A percentile compares a stretch with the other conserved stretches of the same genome.
These are phyloP conservation scores for Papilio machaon DNA, from an alignment of 1,140 invertebrate genomes.

Conservation along the genomic window DNA sequence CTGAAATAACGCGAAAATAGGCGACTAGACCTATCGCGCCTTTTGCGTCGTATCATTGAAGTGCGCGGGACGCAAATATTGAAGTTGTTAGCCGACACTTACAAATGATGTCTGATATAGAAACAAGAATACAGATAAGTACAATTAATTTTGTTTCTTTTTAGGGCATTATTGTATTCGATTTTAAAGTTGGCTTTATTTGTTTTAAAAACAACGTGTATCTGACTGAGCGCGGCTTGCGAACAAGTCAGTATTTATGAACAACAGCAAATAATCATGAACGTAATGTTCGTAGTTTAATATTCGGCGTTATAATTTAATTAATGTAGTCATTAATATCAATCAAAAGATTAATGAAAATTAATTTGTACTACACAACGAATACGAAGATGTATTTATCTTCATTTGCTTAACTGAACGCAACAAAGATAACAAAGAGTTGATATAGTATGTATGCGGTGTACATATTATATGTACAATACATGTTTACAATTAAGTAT, in stretches of 20 bases:
- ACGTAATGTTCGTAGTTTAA: background rate
- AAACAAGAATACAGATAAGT: no score
- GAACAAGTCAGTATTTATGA: background rate
- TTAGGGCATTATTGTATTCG: no score
- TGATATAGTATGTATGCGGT: no score
- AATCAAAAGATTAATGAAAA: constrained; percentile 11
- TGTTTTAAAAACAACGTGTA: no score
- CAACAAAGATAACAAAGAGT: background rate
- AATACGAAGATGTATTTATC: background rate
- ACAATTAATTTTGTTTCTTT: no score
- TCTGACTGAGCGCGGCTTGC: background rate
- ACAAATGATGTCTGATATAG: no score
- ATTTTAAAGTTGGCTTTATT: background rate
- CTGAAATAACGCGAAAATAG: no score
- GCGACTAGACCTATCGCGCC: no score
- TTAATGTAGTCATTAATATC: constrained; percentile 5
- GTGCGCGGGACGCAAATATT: background rate
- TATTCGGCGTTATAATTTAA: background rate
- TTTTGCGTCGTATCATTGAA: background rate
- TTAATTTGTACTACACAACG: background rate
- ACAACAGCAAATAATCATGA: background rate
- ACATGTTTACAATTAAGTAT: no score
- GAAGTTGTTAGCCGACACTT: background rate
- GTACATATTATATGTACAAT: no score
- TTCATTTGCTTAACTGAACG: background rate